Base-by-base conservation (phyloP, 1,140 invertebrate genomes). In the Drosophila jambulina region DNA sequence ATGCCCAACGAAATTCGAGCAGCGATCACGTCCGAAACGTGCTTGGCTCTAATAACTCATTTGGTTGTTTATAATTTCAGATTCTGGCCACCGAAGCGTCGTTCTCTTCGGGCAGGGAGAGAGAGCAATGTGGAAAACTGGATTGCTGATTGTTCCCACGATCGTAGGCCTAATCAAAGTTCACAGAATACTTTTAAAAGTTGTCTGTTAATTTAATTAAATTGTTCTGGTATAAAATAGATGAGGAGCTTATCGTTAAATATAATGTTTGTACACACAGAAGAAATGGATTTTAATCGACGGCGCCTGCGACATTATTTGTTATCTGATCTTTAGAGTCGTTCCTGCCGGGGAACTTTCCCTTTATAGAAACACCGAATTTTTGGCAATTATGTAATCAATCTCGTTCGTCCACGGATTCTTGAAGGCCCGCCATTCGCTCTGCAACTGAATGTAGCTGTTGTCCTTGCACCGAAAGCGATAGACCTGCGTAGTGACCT, bases 361-460 rank as follows among this genome's bases (percentile, higher is more conserved):
- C n/a, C 49, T 93, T 94, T 94, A 96, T 93, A 95, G 94, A 69
- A 97, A 94, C 36, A 97, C 94, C 1, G 95, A 96, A 93, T 98
- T 98, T 93, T 97, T 97, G 0, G 97, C 96, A 72, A 98, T 96
- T 51, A 98, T 94, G 91, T 96, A 98, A 86, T 98, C 97, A 64
- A 97, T 95, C 83, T 98, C 97, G 93, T 97, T 98, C 10, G 97
- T 98, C 97, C 97, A 98, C 0, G 97, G 97, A 93, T 98, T 98
- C 91, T 95, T 95, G 91, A 98, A 98, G 1, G 96, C 95, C 74
- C 96, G 97, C 96, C 97, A 98, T 82, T 96, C 96, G 70, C 96
- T 97, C 80, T 96, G 96, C 17, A 98, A 91, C 25, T 94, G 94
- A 2, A 97, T 94, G 83, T 95, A 97, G 27, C 94, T 94, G 34